These are phyloP conservation scores for Julus scanicus DNA, from an alignment of 2,888 invertebrate genomes.

Conservation along the genomic window DNA sequence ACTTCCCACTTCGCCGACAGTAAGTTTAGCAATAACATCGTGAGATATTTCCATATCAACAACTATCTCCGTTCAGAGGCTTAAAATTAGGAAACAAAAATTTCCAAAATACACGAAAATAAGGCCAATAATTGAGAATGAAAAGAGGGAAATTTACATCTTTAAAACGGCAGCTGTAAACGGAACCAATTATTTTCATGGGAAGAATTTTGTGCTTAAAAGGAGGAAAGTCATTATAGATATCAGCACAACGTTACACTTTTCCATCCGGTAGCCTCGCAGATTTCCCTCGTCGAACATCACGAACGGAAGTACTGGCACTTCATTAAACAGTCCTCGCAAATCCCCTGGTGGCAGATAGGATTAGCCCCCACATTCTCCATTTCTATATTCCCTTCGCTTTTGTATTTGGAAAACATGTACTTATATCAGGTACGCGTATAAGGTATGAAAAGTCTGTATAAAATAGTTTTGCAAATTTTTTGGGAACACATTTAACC, in stretches of 20 bases:
- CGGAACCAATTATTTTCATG: not conserved
- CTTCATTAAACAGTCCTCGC: slow-evolving; percentile 40
- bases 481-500: too few species aligned
- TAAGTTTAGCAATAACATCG: too few species aligned
- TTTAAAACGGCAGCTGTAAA: not conserved
- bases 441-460: too few species aligned
- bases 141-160: too few species aligned
- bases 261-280: not conserved
- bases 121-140: not conserved
- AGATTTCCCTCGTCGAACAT: slow-evolving; percentile 3
- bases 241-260: not conserved
- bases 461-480: too few species aligned
- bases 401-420: not conserved
- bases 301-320: slow-evolving; percentile 20
- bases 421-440: too few species aligned
- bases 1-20: too few species aligned
- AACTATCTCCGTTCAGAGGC: not conserved
- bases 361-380: slow-evolving; percentile 8
- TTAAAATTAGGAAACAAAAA: not conserved
- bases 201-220: not conserved
- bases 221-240: not conserved
- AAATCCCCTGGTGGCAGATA: not conserved
- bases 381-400: not conserved
- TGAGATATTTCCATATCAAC: too few species aligned
- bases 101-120: not conserved